phyloP scores from a whole-genome alignment of 23 tunicate species.

The Halocynthia aurantium region DNA sequence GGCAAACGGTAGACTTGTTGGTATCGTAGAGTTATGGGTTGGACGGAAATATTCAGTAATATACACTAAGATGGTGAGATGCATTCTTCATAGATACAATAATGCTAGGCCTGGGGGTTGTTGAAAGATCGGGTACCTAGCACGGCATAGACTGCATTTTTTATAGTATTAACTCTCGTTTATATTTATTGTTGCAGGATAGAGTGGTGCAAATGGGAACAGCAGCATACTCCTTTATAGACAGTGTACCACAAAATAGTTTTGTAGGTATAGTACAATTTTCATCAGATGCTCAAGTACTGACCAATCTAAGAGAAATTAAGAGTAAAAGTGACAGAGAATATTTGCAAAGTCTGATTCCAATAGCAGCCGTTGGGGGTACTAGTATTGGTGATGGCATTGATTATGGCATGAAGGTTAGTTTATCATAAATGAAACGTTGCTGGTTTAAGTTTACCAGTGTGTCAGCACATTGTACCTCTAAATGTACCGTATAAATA shows the following conservation, averaged over 20 bases:
- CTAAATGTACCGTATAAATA: too few species aligned
- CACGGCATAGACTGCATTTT: too few species aligned
- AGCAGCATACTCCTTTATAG: slow-evolving; percentile 10
- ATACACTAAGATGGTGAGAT: too few species aligned
- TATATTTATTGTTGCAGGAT: too few species aligned
- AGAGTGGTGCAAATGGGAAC: neutral
- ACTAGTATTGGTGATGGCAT: slow-evolving; percentile 48
- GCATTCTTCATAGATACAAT: too few species aligned
- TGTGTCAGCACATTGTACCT: neutral
- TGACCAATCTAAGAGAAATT: neutral
- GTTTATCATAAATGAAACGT: neutral
- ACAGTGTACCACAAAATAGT: neutral
- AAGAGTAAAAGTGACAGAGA: slow-evolving; percentile 8
- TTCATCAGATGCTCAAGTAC: slow-evolving; percentile 17
- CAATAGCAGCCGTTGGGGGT: slow-evolving; percentile 14
- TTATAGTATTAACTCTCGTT: too few species aligned
- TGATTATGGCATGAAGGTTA: slow-evolving; percentile 28
- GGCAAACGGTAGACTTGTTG: too few species aligned
- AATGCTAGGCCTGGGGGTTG: too few species aligned
- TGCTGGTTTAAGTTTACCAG: neutral
- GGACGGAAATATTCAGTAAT: too few species aligned
- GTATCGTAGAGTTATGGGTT: too few species aligned
- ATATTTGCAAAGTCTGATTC: neutral
- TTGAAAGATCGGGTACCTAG: too few species aligned
- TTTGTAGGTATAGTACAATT: slow-evolving; percentile 36